A percentile compares a stretch with the other conserved stretches of the same genome.
phyloP scores from a whole-genome alignment of 2,113 vertebrate genomes.

The Atlantisia rogersi region DNA sequence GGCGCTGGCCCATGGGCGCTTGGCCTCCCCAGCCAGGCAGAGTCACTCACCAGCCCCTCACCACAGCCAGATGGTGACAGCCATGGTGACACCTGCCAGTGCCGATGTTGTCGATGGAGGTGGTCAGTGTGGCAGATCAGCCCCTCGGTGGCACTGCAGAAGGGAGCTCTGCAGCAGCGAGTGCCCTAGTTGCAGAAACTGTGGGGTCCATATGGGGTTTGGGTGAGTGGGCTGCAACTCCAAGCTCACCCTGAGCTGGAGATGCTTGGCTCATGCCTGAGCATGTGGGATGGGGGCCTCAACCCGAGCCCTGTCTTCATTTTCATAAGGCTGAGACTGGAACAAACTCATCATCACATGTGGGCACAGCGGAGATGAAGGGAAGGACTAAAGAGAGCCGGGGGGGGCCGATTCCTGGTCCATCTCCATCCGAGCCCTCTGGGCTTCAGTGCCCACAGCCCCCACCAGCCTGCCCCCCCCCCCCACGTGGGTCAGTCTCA shows the following conservation, averaged over 20 bases:
- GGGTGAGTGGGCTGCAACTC: not conserved
- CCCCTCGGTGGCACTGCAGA: not conserved
- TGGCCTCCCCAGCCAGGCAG: not conserved
- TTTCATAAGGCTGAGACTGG: not conserved
- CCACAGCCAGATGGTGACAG: not conserved
- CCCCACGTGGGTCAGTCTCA: not conserved
- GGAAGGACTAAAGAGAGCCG: rapidly evolving
- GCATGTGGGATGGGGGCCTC: rapidly evolving
- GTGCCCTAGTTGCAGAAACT: not conserved
- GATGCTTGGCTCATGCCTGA: not conserved
- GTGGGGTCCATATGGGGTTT: not conserved
- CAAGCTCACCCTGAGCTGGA: not conserved
- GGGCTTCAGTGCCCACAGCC: not conserved
- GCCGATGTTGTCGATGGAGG: rapidly evolving
- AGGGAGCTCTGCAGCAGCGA: not conserved
- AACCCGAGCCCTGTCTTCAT: not conserved
- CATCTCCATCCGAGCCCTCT: not conserved
- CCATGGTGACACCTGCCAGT: not conserved
- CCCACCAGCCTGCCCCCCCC: not conserved
- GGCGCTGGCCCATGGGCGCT: not conserved
- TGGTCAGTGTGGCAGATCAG: not conserved
- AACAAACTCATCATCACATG: not conserved
- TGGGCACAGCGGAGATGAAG: not conserved
- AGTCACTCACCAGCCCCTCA: not conserved
- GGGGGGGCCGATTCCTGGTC: not conserved